Evolutionary conservation across 1,140 invertebrate genomes (phyloP).

Genomic region (Pseudomyrmex flavicornis): DNA sequence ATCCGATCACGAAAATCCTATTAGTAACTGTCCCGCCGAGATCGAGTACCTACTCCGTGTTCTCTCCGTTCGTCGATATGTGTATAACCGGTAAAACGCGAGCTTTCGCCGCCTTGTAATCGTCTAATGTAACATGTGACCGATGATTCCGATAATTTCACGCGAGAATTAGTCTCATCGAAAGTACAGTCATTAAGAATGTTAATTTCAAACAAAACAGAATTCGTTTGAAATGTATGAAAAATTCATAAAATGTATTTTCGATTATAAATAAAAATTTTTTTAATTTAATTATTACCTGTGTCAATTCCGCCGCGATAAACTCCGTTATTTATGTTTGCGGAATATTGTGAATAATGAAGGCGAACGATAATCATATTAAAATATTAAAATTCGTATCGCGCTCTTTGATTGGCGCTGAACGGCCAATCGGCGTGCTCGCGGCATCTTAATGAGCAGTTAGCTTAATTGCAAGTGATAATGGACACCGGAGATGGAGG

Average conservation of each 20-base stretch:
- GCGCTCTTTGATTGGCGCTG: conserved; percentile 41
- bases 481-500: conserved; percentile 1
- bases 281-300: too few relatives aligned
- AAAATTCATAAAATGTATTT: too few relatives aligned
- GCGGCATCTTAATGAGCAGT: conserved; percentile 52
- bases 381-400: neutral
- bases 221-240: too few relatives aligned
- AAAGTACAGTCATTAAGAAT: too few relatives aligned
- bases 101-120: conserved; percentile 35
- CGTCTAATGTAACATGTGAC: neutral
- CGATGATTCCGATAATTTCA: neutral
- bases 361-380: conserved; percentile 6
- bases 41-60: conserved; percentile 23
- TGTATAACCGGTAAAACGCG: conserved; percentile 5
- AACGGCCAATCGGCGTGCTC: conserved; percentile 11
- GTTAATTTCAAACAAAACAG: too few relatives aligned
- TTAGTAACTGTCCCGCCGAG: conserved; percentile 51
- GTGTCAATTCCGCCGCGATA: too few relatives aligned
- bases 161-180: too few relatives aligned
- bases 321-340: neutral
- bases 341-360: neutral
- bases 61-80: conserved; percentile 7
- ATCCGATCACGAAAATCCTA: conserved; percentile 69
- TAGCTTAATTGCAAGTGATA: conserved; percentile 60
- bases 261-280: too few relatives aligned